Evolutionary conservation across 2,797 vertebrate genomes (phyloP), one percentile per base, ranked within the genome.

Genomic region (Hephaestus fuliginosus): DNA sequence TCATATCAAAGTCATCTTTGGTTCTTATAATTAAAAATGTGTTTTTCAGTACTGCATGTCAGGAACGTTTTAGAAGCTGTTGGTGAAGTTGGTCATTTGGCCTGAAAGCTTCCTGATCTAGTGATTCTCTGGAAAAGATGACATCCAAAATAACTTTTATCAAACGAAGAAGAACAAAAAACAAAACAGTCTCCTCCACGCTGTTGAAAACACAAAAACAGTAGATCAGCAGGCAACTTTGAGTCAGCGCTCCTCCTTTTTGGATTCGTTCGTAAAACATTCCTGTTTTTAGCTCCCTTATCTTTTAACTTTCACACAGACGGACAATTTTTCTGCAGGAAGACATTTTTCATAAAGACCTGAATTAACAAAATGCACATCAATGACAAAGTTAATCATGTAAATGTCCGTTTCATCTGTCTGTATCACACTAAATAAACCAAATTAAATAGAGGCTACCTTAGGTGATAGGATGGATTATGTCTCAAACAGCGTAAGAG

Each of bases 381-480:
- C 30, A 33, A 3, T 33, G 30, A 30, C 30, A 4, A 30, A 30
- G 30, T 28, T 17, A 25, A 39, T 71, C n/a, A 7, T 7, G 15
- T 58, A 15, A 46, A 60, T 36, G 60, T 43, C n/a, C 1, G 11
- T 73, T 63, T 52, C 11, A 41, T 36, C 55, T 60, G 3, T 56
- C 60, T 48, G 28, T 46, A 11, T 73, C 25, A 67, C 14, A 22
- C 20, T 41, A 44, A 72, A 49, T 48, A 68, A 61, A 60, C 46
- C 75, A 68, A 75, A 81, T 71, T 41, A 74, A 77, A 70, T 49
- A 43, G 9, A 39, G 56, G 22, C 28, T 61, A 11, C n/a, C n/a
- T n/a, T n/a, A 30, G 65, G 17, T 18, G 13, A 62, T 39, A 1
- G 39, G 12, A 8, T 49, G 20, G 3, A 72, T 48, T 18, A 18